These are phyloP conservation scores for Telenomus remus DNA, from an alignment of 1,140 invertebrate species.

Conservation along the genomic window DNA sequence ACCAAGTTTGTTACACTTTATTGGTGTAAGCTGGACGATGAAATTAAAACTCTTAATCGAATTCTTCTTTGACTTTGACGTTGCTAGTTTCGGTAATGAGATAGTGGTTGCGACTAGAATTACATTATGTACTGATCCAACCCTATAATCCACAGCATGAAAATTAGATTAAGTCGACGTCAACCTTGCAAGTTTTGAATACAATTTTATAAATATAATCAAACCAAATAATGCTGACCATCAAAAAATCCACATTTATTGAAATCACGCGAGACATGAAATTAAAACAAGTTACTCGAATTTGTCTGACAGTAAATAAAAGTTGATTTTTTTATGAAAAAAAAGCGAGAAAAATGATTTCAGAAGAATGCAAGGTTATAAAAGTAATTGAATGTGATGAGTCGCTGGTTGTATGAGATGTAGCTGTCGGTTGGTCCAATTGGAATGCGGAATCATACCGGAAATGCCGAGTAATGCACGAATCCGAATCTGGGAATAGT, in stretches of 20 bases:
- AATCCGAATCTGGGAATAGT: conserved; percentile 76
- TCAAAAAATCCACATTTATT: too few relatives aligned
- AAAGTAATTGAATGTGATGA: conserved; percentile 4
- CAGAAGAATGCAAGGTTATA: conserved; percentile 17
- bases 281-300: too few relatives aligned
- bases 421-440: conserved; percentile 67
- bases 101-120: conserved; percentile 26
- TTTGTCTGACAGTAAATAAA: too few relatives aligned
- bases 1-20: background rate
- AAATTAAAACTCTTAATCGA: conserved; percentile 28
- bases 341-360: background rate
- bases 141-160: conserved; percentile 3
- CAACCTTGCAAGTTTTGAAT: conserved; percentile 5
- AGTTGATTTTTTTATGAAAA: too few relatives aligned
- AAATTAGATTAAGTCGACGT: conserved; percentile 17
- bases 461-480: conserved; percentile 76
- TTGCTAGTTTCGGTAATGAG: conserved; percentile 29
- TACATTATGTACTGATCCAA: conserved; percentile 23
- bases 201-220: background rate
- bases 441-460: conserved; percentile 76
- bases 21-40: background rate
- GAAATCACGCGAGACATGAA: too few relatives aligned
- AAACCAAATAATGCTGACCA: too few relatives aligned
- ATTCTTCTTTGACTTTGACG: conserved; percentile 32
- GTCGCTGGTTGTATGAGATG: conserved; percentile 21